These are phyloP conservation scores for Cerastoderma edule DNA, from an alignment of 2,888 invertebrate genomes.

Conservation along the genomic window DNA sequence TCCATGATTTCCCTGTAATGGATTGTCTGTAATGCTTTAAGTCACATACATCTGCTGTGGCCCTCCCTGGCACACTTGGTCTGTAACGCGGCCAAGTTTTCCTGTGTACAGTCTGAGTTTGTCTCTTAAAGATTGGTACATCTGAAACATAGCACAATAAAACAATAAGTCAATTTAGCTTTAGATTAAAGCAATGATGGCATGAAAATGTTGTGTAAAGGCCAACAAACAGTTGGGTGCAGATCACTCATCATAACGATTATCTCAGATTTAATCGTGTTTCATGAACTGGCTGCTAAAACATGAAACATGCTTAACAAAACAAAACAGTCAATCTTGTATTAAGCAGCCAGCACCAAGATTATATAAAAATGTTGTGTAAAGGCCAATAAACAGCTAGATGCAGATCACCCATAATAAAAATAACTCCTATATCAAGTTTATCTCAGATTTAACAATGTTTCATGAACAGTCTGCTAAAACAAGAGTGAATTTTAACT, in stretches of 20 bases:
- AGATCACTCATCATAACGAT: too few species aligned
- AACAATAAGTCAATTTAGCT: not conserved
- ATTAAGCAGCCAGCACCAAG: too few species aligned
- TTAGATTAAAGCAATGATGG: not conserved
- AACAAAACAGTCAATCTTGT: not conserved
- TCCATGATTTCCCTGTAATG: too few species aligned
- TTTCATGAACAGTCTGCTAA: too few species aligned
- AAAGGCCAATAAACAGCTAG: too few species aligned
- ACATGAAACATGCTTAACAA: not conserved
- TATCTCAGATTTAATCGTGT: not conserved
- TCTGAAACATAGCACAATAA: conserved; percentile 62
- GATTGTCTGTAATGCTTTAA: too few species aligned
- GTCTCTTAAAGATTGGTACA: conserved; percentile 62
- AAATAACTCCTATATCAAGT: too few species aligned
- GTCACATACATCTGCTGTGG: conserved; percentile 9
- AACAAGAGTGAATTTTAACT: too few species aligned
- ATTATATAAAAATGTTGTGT: too few species aligned
- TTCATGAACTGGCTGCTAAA: not conserved
- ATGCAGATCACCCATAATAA: too few species aligned
- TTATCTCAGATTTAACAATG: too few species aligned
- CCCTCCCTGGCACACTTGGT: conserved; percentile 24
- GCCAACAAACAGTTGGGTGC: too few species aligned
- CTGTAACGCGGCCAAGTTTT: conserved; percentile 54
- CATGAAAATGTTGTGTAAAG: not conserved
- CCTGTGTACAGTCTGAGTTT: conserved; percentile 63